These are phyloP conservation scores for Halictus ligatus DNA, from an alignment of 2,888 invertebrate species.

Conservation along the genomic window DNA sequence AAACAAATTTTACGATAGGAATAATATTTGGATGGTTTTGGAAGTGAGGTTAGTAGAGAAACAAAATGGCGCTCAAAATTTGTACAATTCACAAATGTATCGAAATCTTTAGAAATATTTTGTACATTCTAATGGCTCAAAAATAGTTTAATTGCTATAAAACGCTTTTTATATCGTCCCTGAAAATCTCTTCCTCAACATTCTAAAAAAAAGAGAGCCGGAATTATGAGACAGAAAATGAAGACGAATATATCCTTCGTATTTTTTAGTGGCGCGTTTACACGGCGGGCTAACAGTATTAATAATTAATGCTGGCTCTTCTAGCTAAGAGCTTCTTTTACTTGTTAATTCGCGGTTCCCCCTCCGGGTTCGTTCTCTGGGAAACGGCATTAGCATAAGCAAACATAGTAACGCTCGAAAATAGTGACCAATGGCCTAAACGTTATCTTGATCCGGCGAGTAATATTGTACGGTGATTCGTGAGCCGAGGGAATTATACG, in stretches of 20 bases:
- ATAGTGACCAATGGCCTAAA: constrained; percentile 25
- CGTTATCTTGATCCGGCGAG: constrained; percentile 12
- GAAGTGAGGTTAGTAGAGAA: too few species aligned
- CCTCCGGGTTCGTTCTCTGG: constrained; percentile 21
- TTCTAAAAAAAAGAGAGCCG: not conserved
- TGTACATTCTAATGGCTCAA: too few species aligned
- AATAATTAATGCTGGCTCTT: constrained; percentile 54
- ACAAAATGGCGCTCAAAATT: too few species aligned
- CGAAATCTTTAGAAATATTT: too few species aligned
- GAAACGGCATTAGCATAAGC: constrained; percentile 48
- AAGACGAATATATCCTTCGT: not conserved
- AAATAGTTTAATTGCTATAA: too few species aligned
- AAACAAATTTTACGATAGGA: too few species aligned
- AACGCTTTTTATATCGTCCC: not conserved
- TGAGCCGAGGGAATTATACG: not conserved
- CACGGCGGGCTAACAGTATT: constrained; percentile 37
- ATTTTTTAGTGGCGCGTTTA: constrained; percentile 30
- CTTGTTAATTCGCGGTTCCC: constrained; percentile 52
- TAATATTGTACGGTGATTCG: constrained; percentile 4
- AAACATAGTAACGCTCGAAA: constrained; percentile 41
- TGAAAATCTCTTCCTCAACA: not conserved
- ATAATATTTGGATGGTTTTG: too few species aligned
- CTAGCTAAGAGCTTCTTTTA: constrained; percentile 59
- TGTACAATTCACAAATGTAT: too few species aligned
- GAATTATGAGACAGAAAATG: not conserved